Percentiles rank a stretch among this genome's conserved stretches.
These are phyloP conservation scores for Oplegnathus fasciatus DNA, from an alignment of 2,113 vertebrate species.

Conservation along the genomic window DNA sequence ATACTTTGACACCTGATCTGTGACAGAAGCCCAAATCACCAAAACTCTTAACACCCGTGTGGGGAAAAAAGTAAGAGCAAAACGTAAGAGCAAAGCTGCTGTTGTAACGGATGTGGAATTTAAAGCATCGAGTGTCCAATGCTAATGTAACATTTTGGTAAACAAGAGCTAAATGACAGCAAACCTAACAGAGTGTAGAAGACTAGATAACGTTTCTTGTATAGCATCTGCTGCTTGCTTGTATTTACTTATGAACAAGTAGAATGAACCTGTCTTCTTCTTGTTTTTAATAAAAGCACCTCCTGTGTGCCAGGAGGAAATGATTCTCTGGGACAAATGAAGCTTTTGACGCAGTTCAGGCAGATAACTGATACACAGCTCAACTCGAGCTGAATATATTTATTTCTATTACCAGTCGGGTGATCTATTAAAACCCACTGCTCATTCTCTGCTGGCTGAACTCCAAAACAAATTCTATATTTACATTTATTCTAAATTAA, in stretches of 20 bases:
- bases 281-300: slow-evolving; percentile 21
- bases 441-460: slow-evolving; percentile 2
- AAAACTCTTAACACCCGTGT: not conserved
- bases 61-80: too few species aligned
- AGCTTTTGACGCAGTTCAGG: slow-evolving; percentile 39
- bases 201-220: slow-evolving; percentile 21
- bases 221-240: slow-evolving; percentile 28
- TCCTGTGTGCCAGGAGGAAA: slow-evolving; percentile 20
- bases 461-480: slow-evolving; percentile 19
- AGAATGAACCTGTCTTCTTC: not conserved
- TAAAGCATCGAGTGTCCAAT: not conserved
- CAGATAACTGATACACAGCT: slow-evolving; percentile 45
- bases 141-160: slow-evolving; percentile 19
- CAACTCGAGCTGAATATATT: slow-evolving; percentile 46
- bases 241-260: slow-evolving; percentile 12
- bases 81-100: not conserved
- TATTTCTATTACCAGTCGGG: slow-evolving; percentile 32
- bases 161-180: slow-evolving; percentile 20
- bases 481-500: slow-evolving; percentile 32
- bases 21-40: not conserved
- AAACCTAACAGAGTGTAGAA: slow-evolving; percentile 19
- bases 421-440: slow-evolving; percentile 39
- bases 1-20: not conserved
- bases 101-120: slow-evolving; percentile 21
- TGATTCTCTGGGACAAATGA: slow-evolving; percentile 43